phyloP scores from a whole-genome alignment of 1,140 invertebrate species.

The Anthonomus grandis region DNA sequence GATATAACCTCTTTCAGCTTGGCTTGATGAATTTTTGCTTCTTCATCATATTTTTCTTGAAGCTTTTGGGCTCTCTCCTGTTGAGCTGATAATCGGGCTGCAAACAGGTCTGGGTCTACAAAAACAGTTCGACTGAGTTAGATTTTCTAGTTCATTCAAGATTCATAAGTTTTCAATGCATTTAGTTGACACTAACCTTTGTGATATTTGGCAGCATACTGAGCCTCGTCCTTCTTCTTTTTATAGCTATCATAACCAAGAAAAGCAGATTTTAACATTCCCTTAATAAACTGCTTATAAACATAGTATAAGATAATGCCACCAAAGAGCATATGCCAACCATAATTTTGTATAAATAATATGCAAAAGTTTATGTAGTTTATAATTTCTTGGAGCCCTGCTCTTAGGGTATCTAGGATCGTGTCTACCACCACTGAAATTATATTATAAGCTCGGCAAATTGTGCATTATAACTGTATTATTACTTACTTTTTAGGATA shows the following conservation, averaged over 20 bases:
- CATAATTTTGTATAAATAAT: constrained; percentile 31
- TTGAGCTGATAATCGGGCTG: constrained; percentile 40
- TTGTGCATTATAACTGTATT: too few relatives aligned
- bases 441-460: too few relatives aligned
- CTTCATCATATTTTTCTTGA: constrained; percentile 48
- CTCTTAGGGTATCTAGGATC: too few relatives aligned
- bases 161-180: not conserved
- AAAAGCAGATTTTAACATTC: constrained; percentile 9
- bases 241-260: constrained; percentile 21
- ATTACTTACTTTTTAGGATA: too few relatives aligned
- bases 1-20: constrained; percentile 45
- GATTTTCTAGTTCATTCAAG: constrained; percentile 5
- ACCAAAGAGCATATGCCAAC: constrained; percentile 31
- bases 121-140: constrained; percentile 10
- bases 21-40: constrained; percentile 36
- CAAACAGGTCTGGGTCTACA: constrained; percentile 49
- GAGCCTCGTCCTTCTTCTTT: constrained; percentile 40
- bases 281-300: constrained; percentile 23
- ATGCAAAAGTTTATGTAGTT: too few relatives aligned
- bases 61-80: constrained; percentile 46
- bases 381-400: too few relatives aligned
- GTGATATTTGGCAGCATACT: constrained; percentile 50
- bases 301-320: constrained; percentile 22
- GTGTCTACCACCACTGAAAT: too few relatives aligned
- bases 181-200: constrained; percentile 47